These are phyloP conservation scores for Parus major DNA, from an alignment of 2,113 vertebrate genomes.

Conservation along the genomic window DNA sequence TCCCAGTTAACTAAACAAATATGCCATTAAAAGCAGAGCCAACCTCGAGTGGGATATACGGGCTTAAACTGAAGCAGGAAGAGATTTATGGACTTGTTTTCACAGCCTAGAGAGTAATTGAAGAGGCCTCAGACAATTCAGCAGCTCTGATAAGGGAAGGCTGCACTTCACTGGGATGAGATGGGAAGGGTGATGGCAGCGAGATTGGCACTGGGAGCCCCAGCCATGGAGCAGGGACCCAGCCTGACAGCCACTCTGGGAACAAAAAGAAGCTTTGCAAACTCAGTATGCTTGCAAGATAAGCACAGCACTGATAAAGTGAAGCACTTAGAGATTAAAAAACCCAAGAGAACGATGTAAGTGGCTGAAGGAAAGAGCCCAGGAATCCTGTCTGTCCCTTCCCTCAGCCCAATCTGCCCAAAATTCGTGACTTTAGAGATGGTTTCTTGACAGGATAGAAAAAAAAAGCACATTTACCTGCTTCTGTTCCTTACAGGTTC, in stretches of 20 bases:
- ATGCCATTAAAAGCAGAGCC: neutral
- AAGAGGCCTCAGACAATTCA: neutral
- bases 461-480: neutral
- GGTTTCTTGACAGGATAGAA: neutral
- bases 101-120: neutral
- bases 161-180: neutral
- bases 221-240: neutral
- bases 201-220: neutral
- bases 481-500: neutral
- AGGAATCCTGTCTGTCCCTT: neutral
- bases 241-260: neutral
- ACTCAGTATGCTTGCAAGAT: neutral
- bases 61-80: neutral
- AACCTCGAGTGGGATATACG: neutral
- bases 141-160: neutral
- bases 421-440: neutral
- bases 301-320: neutral
- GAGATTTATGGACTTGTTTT: slow-evolving; percentile 42
- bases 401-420: neutral
- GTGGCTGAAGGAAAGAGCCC: neutral
- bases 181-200: neutral
- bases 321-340: slow-evolving; percentile 16
- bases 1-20: neutral
- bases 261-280: neutral
- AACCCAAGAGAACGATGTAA: neutral